Percentiles rank a stretch among this genome's conserved stretches.
phyloP scores from a whole-genome alignment of 2,888 invertebrate genomes.

The Desoria tigrina region DNA sequence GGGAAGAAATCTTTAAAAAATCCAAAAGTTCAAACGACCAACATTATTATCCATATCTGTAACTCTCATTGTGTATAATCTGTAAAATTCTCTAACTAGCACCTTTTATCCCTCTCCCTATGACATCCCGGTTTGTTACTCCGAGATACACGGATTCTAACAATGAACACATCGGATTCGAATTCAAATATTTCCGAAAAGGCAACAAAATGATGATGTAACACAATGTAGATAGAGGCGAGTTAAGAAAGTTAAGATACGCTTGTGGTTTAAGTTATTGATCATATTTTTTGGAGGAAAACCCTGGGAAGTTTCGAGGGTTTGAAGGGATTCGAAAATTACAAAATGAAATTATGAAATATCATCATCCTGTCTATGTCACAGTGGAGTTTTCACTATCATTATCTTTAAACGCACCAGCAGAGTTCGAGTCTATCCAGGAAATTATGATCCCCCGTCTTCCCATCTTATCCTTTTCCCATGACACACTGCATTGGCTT shows the following conservation, averaged over 20 bases:
- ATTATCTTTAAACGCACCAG: slow-evolving; percentile 7
- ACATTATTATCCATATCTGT: slow-evolving; percentile 6
- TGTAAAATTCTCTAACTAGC: slow-evolving; percentile 20
- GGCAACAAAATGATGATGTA: not conserved
- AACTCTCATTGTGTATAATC: slow-evolving; percentile 6
- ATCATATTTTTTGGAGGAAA: slow-evolving; percentile 9
- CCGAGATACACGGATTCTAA: too few species aligned
- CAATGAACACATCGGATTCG: not conserved
- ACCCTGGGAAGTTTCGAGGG: not conserved
- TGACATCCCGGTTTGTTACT: not conserved
- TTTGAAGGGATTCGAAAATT: not conserved
- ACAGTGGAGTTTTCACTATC: slow-evolving; percentile 19
- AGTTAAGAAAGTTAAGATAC: not conserved
- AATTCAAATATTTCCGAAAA: slow-evolving; percentile 4
- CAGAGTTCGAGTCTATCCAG: not conserved
- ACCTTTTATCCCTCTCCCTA: slow-evolving; percentile 14
- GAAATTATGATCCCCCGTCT: not conserved
- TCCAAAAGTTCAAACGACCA: slow-evolving; percentile 6
- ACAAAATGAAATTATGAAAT: slow-evolving; percentile 32
- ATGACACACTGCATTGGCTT: slow-evolving; percentile 4
- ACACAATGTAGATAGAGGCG: not conserved
- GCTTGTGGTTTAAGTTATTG: slow-evolving; percentile 1
- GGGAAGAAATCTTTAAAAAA: slow-evolving; percentile 4
- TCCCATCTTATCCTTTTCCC: slow-evolving; percentile 2
- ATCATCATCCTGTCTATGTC: slow-evolving; percentile 30